A percentile compares a stretch with the other conserved stretches of the same genome.
Evolutionary conservation across 2,797 vertebrate genomes (phyloP).

Genomic region (Myripristis jacobus): DNA sequence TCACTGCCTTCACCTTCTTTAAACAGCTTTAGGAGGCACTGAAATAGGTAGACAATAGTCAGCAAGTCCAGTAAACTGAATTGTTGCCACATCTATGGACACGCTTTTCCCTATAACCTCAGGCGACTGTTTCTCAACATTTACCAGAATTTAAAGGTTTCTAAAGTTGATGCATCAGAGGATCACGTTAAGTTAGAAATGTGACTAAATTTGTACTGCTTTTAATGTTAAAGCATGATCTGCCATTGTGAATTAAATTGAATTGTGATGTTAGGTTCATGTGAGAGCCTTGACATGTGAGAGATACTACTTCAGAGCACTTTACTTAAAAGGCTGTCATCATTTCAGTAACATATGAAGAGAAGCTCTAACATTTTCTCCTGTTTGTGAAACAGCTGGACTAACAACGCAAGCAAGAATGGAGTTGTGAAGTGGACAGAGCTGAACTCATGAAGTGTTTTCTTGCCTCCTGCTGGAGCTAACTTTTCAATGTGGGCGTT

Average conservation of each 20-base stretch:
- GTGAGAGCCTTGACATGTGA: constrained; percentile 4
- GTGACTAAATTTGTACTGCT: constrained; percentile 25
- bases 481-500: constrained; percentile 83
- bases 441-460: constrained; percentile 21
- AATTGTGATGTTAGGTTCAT: constrained; percentile 27
- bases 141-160: constrained; percentile 7
- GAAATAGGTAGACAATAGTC: background rate
- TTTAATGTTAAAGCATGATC: constrained; percentile 39
- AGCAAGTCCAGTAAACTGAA: background rate
- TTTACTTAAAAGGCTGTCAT: background rate
- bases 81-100: background rate
- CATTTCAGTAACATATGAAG: background rate
- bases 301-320: background rate
- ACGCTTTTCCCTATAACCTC: background rate
- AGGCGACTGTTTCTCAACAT: background rate
- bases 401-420: constrained; percentile 37
- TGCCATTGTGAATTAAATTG: constrained; percentile 16
- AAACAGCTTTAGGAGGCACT: background rate
- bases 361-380: constrained; percentile 7
- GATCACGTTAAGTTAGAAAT: background rate
- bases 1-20: background rate
- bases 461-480: constrained; percentile 49
- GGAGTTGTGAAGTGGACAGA: constrained; percentile 52
- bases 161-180: constrained; percentile 4
- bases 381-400: constrained; percentile 57